Base-by-base conservation (phyloP, 2,888 invertebrate species). In the Margaritifera margaritifera region DNA sequence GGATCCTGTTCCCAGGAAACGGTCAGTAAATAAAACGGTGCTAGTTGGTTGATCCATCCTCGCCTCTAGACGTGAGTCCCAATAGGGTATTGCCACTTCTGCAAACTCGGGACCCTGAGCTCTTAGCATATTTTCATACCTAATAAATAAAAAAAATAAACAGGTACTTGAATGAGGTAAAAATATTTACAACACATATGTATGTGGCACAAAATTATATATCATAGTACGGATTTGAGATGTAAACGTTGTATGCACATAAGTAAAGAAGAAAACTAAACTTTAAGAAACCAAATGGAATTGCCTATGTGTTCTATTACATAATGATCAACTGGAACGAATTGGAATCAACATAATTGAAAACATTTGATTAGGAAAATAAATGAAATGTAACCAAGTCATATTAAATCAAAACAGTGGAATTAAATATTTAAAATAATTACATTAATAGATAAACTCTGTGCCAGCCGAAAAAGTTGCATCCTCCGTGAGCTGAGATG, bases 391-490 rank as follows among this genome's bases (percentile, higher is more conserved):
- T 42, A 42, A 11, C 11, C 42, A 42, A 19, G 27, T n/a, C 5
- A 4, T 55, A 22, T 20, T 64, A 22, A 31, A 20, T 27, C 20
- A 18, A 24, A 22, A 19, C 6, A 24, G 24, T 15, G 42, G 42
- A 42, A 42, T 42, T 3, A 31, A 31, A 42, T 42, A 42, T 42
- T 42, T 42, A 15, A 42, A 50, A 25, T 57, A 80, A 84, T 80
- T 79, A 86, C 86, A 85, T 80, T 8, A 82, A 69, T 4, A 81
- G 42, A 68, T 80, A 86, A 24, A 82, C 52, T 25, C 84, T 71
- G 62, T 86, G 84, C 84, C 84, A 86, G 6, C 81, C 80, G n/a
- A 75, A 73, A 55, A 86, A 86, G 25, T 79, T 78, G 22, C 84
- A 82, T n/a, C 86, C 86, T 24, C 81, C 82, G 66, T 86, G 86